Conservation (phyloP, 1,140 invertebrate genomes). For the Lerema accius region DNA sequence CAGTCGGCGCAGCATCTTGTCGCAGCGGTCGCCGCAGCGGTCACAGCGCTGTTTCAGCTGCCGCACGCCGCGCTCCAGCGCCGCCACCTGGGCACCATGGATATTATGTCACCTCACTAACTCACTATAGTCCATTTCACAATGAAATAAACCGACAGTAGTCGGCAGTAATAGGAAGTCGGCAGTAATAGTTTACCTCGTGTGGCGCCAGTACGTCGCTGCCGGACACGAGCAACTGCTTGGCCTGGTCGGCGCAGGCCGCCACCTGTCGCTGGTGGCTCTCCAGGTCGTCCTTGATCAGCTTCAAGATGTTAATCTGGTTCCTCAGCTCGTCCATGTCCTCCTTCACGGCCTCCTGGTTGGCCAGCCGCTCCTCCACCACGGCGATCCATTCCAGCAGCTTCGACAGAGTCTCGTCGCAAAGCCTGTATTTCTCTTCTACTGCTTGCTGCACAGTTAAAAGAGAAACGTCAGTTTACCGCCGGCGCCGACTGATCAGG, state of each 20-base stretch:
- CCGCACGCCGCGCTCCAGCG: conserved; percentile 92
- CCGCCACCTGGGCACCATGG: conserved; percentile 85
- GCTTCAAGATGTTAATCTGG: conserved; percentile 95
- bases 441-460: conserved; percentile 91
- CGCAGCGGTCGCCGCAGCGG: conserved; percentile 89
- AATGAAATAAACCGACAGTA: too few relatives aligned
- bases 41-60: conserved; percentile 93
- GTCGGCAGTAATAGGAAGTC: too few relatives aligned
- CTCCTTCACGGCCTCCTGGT: conserved; percentile 94
- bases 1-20: conserved; percentile 89
- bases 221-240: conserved; percentile 94
- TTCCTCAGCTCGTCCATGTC: conserved; percentile 93
- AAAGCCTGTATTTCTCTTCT: conserved; percentile 96
- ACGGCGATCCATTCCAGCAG: conserved; percentile 94
- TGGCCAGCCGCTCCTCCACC: conserved; percentile 93
- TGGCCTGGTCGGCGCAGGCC: conserved; percentile 94
- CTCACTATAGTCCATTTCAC: too few relatives aligned
- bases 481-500: not conserved
- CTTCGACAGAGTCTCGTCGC: conserved; percentile 92
- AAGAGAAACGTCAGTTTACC: conserved; percentile 43
- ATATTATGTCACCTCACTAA: too few relatives aligned
- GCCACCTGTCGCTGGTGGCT: conserved; percentile 93
- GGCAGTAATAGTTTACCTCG: conserved; percentile 88
- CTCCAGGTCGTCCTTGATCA: conserved; percentile 95
- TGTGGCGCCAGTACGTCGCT: conserved; percentile 95